phyloP scores from a whole-genome alignment of 2,113 vertebrate genomes.

The Felis chaus region DNA sequence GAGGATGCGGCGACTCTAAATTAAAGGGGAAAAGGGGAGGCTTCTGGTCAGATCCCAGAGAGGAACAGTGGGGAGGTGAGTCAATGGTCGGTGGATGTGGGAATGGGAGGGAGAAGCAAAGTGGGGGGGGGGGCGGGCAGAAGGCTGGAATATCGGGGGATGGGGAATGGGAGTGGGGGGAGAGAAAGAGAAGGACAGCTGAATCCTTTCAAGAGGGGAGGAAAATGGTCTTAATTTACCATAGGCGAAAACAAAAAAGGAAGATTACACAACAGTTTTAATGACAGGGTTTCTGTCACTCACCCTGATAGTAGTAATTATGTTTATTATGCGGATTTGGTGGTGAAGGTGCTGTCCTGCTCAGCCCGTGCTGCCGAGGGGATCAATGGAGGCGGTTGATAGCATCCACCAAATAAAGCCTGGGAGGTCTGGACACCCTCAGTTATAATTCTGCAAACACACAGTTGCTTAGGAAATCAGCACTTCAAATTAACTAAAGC shows the following conservation, averaged over 20 bases:
- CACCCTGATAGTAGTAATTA: constrained; percentile 49
- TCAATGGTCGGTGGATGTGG: neutral
- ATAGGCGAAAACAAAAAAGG: constrained; percentile 41
- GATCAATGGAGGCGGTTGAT: neutral
- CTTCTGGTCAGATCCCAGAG: neutral
- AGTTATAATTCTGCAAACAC: neutral
- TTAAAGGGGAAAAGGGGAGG: neutral
- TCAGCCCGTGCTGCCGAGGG: neutral
- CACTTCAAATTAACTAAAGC: neutral
- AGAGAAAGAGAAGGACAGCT: neutral
- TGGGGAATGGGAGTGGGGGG: neutral
- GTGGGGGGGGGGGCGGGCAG: neutral
- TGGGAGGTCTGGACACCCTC: constrained; percentile 32
- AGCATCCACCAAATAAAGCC: neutral
- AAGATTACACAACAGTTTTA: constrained; percentile 43
- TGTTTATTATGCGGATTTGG: constrained; percentile 51
- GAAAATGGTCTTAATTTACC: constrained; percentile 36
- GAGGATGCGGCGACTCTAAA: neutral
- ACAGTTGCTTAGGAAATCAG: constrained; percentile 44
- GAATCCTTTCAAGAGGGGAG: constrained; percentile 32
- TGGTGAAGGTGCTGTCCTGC: neutral
- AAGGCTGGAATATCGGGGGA: neutral
- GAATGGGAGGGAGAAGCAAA: neutral
- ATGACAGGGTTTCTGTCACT: constrained; percentile 60
- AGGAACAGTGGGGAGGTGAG: neutral